These are phyloP conservation scores for Charaxes varanes DNA, from an alignment of 1,140 invertebrate genomes.

Conservation along the genomic window DNA sequence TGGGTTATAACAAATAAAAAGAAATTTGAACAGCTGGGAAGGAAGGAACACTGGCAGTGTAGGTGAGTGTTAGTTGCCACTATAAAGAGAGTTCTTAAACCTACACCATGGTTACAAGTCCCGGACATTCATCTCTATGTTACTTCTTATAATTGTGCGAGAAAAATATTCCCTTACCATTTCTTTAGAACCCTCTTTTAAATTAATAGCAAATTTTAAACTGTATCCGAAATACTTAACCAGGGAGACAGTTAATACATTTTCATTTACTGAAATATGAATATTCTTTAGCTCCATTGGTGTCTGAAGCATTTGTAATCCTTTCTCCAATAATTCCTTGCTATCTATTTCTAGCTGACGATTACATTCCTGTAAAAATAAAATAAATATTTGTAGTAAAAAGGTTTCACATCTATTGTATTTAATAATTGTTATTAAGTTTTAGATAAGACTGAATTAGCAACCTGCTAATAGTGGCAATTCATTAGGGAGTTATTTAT, in stretches of 20 bases:
- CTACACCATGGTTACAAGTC: not conserved
- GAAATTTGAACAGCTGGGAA: not conserved
- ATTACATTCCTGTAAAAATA: slow-evolving; percentile 38
- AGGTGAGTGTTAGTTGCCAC: not conserved
- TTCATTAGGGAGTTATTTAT: not conserved
- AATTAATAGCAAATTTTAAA: slow-evolving; percentile 33
- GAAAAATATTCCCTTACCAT: slow-evolving; percentile 22
- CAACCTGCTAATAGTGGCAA: too few species aligned
- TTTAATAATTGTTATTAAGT: not conserved
- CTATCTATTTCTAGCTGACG: slow-evolving; percentile 32
- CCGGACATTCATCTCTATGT: not conserved
- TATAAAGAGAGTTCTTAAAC: not conserved
- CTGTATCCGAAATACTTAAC: slow-evolving; percentile 31
- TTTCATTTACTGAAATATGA: slow-evolving; percentile 18
- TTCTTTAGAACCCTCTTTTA: slow-evolving; percentile 37
- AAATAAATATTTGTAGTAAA: not conserved
- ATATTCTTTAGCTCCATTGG: slow-evolving; percentile 32
- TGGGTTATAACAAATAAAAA: not conserved
- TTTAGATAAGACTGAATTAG: too few species aligned
- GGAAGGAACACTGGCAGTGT: not conserved
- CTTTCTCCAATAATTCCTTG: slow-evolving; percentile 33
- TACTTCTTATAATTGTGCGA: not conserved
- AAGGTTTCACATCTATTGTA: not conserved
- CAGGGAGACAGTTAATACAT: slow-evolving; percentile 29
- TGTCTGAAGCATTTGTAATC: slow-evolving; percentile 29